Conservation (phyloP, 1,140 invertebrate species). For the Danaus plexippus region DNA sequence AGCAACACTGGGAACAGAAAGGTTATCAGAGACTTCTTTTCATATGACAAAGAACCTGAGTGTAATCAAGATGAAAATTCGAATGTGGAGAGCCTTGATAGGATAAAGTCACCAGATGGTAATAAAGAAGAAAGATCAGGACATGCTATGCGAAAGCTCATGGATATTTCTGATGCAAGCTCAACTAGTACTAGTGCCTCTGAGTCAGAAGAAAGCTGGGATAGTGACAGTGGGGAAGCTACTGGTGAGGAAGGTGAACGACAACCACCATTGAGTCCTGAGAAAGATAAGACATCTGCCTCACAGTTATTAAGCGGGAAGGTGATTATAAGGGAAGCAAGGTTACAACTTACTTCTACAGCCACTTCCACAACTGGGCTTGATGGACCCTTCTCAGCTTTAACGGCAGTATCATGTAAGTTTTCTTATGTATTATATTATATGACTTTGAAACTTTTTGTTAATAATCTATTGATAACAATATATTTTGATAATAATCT, state of each 20-base stretch:
- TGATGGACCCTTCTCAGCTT: slow-evolving; percentile 78
- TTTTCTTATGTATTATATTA: slow-evolving; percentile 19
- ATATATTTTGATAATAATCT: slow-evolving; percentile 5
- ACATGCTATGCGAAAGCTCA: slow-evolving; percentile 60
- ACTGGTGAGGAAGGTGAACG: slow-evolving; percentile 71
- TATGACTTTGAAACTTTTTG: slow-evolving; percentile 8
- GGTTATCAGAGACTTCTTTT: slow-evolving; percentile 48
- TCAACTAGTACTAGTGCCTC: slow-evolving; percentile 62
- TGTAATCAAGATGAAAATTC: slow-evolving; percentile 57
- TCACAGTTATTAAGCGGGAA: slow-evolving; percentile 74
- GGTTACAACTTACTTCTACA: slow-evolving; percentile 76
- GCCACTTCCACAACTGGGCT: slow-evolving; percentile 63
- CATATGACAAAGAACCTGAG: slow-evolving; percentile 54
- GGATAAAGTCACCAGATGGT: slow-evolving; percentile 40
- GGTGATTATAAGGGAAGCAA: slow-evolving; percentile 80
- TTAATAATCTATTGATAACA: slow-evolving; percentile 2
- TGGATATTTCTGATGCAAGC: slow-evolving; percentile 65
- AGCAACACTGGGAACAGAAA: slow-evolving; percentile 39
- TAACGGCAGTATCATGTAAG: slow-evolving; percentile 54
- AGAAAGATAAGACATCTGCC: slow-evolving; percentile 68
- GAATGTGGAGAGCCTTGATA: slow-evolving; percentile 52
- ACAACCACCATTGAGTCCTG: slow-evolving; percentile 45
- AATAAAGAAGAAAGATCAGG: slow-evolving; percentile 55
- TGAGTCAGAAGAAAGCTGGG: slow-evolving; percentile 70
- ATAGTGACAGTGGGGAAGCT: slow-evolving; percentile 68